Evolutionary conservation across 2,797 vertebrate genomes (phyloP).

Genomic region (Gymnopithys bicolor): DNA sequence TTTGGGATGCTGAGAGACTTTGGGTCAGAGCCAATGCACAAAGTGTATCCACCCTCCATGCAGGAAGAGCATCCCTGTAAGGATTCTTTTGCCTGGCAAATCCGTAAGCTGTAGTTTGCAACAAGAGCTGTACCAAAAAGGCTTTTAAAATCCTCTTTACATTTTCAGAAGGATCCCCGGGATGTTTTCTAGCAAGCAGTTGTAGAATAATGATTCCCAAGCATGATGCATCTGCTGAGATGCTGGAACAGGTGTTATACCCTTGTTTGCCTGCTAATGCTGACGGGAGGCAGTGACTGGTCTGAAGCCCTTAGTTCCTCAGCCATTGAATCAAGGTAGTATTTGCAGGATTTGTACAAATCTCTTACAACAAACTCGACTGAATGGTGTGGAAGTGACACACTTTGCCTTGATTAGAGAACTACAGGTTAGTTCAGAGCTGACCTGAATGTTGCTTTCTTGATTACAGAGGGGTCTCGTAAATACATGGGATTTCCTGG

Average conservation of each 20-base stretch:
- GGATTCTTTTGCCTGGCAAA: neutral
- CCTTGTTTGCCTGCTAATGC: neutral
- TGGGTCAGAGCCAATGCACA: neutral
- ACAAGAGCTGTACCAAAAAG: neutral
- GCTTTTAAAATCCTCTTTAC: neutral
- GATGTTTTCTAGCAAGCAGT: neutral
- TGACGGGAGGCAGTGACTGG: neutral
- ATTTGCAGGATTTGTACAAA: neutral
- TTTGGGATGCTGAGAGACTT: neutral
- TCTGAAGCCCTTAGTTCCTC: neutral
- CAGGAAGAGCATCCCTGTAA: neutral
- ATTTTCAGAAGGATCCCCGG: neutral
- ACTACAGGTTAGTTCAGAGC: neutral
- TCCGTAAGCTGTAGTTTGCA: accelerated
- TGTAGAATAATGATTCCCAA: neutral
- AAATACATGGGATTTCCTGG: neutral
- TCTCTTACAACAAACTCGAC: neutral
- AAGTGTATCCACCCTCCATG: neutral
- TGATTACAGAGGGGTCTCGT: neutral
- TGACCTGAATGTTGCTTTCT: neutral
- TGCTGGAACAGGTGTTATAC: neutral
- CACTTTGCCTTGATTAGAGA: neutral
- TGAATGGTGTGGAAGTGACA: neutral
- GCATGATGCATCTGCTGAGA: neutral
- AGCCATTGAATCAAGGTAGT: neutral